Percentiles rank a stretch among this genome's conserved stretches.
These are phyloP conservation scores for Bryconaethiops microstoma DNA, from an alignment of 2,797 vertebrate species.

Conservation along the genomic window DNA sequence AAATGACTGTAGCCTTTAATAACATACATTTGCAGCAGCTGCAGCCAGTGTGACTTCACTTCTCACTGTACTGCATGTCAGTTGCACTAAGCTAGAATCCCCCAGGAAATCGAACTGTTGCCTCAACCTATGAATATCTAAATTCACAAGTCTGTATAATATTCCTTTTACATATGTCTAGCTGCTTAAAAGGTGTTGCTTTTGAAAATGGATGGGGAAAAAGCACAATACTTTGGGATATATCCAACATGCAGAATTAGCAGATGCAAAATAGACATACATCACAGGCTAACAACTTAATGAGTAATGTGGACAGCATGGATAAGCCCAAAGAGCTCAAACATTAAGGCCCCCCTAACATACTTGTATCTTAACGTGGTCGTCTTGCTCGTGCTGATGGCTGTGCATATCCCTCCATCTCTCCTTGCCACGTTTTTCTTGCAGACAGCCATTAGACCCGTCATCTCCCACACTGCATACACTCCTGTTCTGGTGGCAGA, in stretches of 20 bases:
- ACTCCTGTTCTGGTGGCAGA: slow-evolving; percentile 63
- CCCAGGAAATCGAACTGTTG: slow-evolving; percentile 32
- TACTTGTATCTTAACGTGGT: slow-evolving; percentile 66
- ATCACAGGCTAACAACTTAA: slow-evolving; percentile 21
- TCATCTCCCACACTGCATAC: slow-evolving; percentile 62
- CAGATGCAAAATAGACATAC: neutral
- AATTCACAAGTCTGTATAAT: slow-evolving; percentile 17
- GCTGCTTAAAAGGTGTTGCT: slow-evolving; percentile 10
- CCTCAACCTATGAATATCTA: slow-evolving; percentile 16
- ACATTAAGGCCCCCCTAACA: slow-evolving; percentile 54
- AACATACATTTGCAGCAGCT: slow-evolving; percentile 55
- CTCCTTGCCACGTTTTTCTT: slow-evolving; percentile 56
- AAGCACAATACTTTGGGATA: neutral
- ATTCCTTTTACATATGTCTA: neutral
- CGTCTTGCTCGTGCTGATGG: slow-evolving; percentile 71
- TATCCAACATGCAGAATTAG: slow-evolving; percentile 13
- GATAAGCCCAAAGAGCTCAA: slow-evolving; percentile 28
- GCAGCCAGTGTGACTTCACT: slow-evolving; percentile 41
- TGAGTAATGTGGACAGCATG: slow-evolving; percentile 17
- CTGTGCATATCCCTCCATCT: slow-evolving; percentile 75
- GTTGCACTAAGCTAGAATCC: slow-evolving; percentile 31
- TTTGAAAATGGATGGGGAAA: neutral
- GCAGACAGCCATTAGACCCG: slow-evolving; percentile 74
- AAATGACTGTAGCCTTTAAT: slow-evolving; percentile 46
- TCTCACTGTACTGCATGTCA: slow-evolving; percentile 39